A percentile compares a stretch with the other conserved stretches of the same genome.
These are phyloP conservation scores for Engraulis encrasicolus DNA, from an alignment of 2,113 vertebrate species.

Conservation along the genomic window DNA sequence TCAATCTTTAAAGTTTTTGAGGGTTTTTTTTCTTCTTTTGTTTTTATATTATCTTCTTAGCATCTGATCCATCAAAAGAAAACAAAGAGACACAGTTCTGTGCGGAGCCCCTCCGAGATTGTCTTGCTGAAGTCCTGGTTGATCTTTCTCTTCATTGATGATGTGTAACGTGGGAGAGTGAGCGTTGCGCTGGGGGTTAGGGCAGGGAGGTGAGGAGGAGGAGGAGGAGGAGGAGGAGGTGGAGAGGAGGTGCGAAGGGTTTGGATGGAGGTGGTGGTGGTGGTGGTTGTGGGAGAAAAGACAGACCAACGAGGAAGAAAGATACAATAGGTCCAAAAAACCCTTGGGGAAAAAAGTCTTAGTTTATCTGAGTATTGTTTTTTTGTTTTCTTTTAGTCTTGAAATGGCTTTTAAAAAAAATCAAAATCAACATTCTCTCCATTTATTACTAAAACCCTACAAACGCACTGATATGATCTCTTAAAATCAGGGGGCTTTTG, in stretches of 20 bases:
- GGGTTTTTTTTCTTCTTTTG: too few species aligned
- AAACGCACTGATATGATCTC: slow-evolving; percentile 62
- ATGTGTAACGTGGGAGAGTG: slow-evolving; percentile 70
- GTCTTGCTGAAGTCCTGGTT: slow-evolving; percentile 75
- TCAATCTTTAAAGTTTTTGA: too few species aligned
- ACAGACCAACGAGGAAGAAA: background rate
- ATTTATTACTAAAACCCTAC: slow-evolving; percentile 65
- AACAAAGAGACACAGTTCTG: slow-evolving; percentile 60
- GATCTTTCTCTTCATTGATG: slow-evolving; percentile 71
- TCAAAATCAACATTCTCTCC: slow-evolving; percentile 63
- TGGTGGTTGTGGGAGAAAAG: background rate
- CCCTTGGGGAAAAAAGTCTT: slow-evolving; percentile 69
- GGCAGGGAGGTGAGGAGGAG: slow-evolving; percentile 45
- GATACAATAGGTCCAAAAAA: slow-evolving; percentile 73
- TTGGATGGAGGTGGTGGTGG: background rate
- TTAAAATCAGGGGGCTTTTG: slow-evolving; percentile 68
- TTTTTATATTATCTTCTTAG: slow-evolving; percentile 62
- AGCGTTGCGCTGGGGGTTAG: slow-evolving; percentile 62
- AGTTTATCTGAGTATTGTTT: slow-evolving; percentile 74
- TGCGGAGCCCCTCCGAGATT: slow-evolving; percentile 75
- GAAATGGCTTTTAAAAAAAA: slow-evolving; percentile 74
- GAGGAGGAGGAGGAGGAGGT: background rate
- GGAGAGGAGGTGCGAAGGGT: too few species aligned
- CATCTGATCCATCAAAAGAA: slow-evolving; percentile 54
- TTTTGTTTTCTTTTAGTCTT: too few species aligned